Base-by-base conservation (phyloP, 1,140 invertebrate species). In the Ylistrum balloti region DNA sequence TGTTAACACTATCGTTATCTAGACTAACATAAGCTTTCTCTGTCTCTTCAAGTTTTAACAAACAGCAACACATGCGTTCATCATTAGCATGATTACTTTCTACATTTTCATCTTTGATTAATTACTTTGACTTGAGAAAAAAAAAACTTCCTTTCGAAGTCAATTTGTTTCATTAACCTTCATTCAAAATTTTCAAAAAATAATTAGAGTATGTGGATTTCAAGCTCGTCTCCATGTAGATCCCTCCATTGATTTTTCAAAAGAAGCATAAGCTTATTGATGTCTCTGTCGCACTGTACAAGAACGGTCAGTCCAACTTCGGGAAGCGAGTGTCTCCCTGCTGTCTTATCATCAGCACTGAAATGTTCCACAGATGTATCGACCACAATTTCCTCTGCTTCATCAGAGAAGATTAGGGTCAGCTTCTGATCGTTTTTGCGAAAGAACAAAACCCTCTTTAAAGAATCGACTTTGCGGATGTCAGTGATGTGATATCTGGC, bases 381-480 rank as follows among this genome's bases (percentile, higher is more conserved):
- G 7, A 96, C 94, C 34, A 94, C 92, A 22, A 96, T 94, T 28
- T 95, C 95, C 85, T 95, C 94, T 20, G 88, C 90, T 87, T 95
- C 95, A 89, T 96, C 95, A 48, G 94, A 93, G 90, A 96, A 96
- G 45, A 95, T 93, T 13, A 96, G 89, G 32, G 91, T 91, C 0
- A 96, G 87, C 33, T 93, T 88, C 87, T 94, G 93, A 33, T 87
- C 88, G 86, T 94, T 92, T 10, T 89, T 41, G 22, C 90, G 90
- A 28, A 89, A 92, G 2, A 95, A 87, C 13, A 92, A 56, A n/a
- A 96, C 56, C 33, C 93, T 89, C 87, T 95, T 95, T 86, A 96
- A 90, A 87, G 94, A 94, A 86, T 95, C 94, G 17, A 96, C 93
- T 56, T 93, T 93, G 11, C 93, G 93, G 28, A 93, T 92, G 38